phyloP scores from a whole-genome alignment of 2,113 vertebrate species.

The Turdus rufiventris region DNA sequence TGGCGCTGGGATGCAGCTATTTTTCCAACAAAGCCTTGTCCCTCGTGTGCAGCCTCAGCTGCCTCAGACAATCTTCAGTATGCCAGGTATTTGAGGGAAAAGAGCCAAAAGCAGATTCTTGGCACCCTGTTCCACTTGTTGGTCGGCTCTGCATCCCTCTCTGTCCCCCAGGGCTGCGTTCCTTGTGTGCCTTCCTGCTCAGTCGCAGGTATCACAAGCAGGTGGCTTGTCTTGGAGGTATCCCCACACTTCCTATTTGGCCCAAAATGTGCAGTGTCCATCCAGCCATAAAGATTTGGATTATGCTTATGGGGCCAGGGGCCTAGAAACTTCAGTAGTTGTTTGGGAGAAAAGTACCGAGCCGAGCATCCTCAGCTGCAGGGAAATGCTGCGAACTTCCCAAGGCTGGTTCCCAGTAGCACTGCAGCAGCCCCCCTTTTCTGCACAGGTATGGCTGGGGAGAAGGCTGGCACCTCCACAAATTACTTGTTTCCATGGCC shows the following conservation, averaged over 20 bases:
- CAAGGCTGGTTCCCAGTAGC: fast-evolving
- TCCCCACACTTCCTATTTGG: fast-evolving
- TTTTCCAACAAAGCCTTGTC: neutral
- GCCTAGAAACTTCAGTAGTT: neutral
- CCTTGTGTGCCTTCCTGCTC: neutral
- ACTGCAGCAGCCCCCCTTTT: neutral
- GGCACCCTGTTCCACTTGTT: neutral
- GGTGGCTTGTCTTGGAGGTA: neutral
- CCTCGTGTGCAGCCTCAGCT: neutral
- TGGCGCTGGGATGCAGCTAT: fast-evolving
- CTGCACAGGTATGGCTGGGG: fast-evolving
- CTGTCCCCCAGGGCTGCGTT: fast-evolving
- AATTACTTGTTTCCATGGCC: neutral
- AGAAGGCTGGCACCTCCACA: neutral
- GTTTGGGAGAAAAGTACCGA: neutral
- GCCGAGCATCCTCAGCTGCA: fast-evolving
- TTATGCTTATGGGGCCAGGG: neutral
- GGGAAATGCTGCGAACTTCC: neutral
- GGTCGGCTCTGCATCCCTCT: neutral
- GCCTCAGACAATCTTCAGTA: neutral
- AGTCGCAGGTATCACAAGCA: fast-evolving
- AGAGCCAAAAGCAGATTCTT: neutral
- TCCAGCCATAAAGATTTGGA: neutral
- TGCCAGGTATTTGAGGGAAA: neutral
- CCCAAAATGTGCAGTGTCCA: neutral